Percentiles rank a stretch among this genome's conserved stretches.
Conservation (phyloP, 2,888 invertebrate genomes). For the Ectemnius continuus region DNA sequence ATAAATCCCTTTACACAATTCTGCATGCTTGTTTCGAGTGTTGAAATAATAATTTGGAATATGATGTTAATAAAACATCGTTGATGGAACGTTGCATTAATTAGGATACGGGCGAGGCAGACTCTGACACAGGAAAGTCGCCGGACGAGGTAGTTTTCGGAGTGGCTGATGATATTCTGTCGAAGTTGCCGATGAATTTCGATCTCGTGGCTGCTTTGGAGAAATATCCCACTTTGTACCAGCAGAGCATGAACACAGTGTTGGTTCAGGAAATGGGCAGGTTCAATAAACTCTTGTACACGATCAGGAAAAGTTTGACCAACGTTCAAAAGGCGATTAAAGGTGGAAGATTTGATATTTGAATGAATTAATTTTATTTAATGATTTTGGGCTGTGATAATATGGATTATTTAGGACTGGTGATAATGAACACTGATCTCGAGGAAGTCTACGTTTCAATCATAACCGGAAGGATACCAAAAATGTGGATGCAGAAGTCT, state of each 20-base stretch:
- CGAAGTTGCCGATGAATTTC: conserved; percentile 86
- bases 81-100: conserved; percentile 13
- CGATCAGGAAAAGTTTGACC: conserved; percentile 86
- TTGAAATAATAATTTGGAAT: no score
- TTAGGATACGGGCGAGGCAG: conserved; percentile 83
- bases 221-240: conserved; percentile 86
- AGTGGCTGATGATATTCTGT: conserved; percentile 88
- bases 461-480: conserved; percentile 90
- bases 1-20: background rate
- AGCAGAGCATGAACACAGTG: conserved; percentile 96
- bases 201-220: conserved; percentile 83
- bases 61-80: conserved; percentile 28
- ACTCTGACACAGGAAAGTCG: conserved; percentile 82
- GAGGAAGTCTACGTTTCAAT: conserved; percentile 93
- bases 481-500: conserved; percentile 90
- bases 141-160: conserved; percentile 90
- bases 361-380: no score
- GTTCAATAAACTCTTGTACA: conserved; percentile 86
- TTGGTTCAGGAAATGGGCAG: conserved; percentile 91
- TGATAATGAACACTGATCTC: conserved; percentile 90
- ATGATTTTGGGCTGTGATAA: no score
- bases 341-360: conserved; percentile 79
- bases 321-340: conserved; percentile 94
- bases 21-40: background rate
- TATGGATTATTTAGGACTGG: conserved; percentile 82